phyloP scores from a whole-genome alignment of 2,113 vertebrate species.

The Dasypus novemcinctus region DNA sequence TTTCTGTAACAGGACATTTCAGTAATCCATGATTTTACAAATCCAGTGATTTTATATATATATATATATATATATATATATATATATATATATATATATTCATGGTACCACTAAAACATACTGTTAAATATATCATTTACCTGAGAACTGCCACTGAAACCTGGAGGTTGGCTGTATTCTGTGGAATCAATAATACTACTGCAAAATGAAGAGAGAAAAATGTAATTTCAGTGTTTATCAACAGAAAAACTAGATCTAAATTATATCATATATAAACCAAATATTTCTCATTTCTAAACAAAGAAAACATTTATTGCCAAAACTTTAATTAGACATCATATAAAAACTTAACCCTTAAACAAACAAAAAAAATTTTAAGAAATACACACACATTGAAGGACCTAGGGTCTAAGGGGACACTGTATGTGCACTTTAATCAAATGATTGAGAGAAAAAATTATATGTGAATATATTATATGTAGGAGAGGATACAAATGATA shows the following conservation, averaged over 20 bases:
- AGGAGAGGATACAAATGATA: neutral
- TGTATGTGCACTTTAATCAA: neutral
- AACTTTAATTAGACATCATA: conserved; percentile 24
- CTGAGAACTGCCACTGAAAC: conserved; percentile 94
- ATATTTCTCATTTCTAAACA: conserved; percentile 15
- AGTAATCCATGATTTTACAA: neutral
- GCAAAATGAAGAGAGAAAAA: conserved; percentile 82
- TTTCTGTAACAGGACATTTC: neutral
- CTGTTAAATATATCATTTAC: conserved; percentile 79
- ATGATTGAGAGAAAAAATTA: neutral
- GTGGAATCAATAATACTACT: conserved; percentile 96
- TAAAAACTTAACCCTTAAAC: neutral
- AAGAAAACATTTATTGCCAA: conserved; percentile 26
- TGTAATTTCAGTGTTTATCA: conserved; percentile 67
- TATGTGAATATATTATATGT: neutral
- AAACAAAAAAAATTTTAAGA: neutral
- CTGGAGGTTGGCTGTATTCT: conserved; percentile 94
- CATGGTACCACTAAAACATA: neutral
- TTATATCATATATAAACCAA: conserved; percentile 1
- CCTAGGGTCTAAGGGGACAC: neutral
- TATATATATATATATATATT: no score
- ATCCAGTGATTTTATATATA: neutral
- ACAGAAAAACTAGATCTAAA: conserved; percentile 66
- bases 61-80: no score
- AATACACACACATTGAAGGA: neutral